These are phyloP conservation scores for Lordiphosa collinella DNA, from an alignment of 1,140 invertebrate species.

Conservation along the genomic window DNA sequence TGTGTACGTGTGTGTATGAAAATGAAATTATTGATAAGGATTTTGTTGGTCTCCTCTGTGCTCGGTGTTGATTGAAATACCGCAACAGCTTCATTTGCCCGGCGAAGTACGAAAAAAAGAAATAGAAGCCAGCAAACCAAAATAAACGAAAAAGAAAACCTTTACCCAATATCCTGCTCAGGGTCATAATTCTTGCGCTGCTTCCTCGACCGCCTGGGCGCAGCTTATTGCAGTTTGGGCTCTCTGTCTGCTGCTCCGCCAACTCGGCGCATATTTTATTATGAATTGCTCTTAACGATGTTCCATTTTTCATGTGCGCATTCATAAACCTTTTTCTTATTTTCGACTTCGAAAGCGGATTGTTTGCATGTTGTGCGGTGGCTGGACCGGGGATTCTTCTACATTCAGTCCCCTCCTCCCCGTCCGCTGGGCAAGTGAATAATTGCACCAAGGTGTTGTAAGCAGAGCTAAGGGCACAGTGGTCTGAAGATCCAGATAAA, in stretches of 20 bases:
- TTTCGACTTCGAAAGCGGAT: conserved; percentile 50
- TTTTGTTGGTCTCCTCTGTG: conserved; percentile 10
- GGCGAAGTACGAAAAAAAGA: conserved; percentile 9
- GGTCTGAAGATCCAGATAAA: neutral
- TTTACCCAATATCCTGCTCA: conserved; percentile 77
- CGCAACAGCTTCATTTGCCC: conserved; percentile 63
- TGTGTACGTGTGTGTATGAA: conserved; percentile 51
- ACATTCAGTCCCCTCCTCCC: conserved; percentile 3
- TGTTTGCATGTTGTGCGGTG: conserved; percentile 37
- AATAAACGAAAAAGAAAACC: conserved; percentile 36
- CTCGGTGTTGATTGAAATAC: conserved; percentile 61
- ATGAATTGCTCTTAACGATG: conserved; percentile 79
- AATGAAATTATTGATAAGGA: conserved; percentile 70
- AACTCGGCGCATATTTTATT: conserved; percentile 67
- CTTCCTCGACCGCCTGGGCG: conserved; percentile 49
- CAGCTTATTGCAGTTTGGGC: conserved; percentile 40
- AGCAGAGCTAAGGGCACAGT: conserved; percentile 30
- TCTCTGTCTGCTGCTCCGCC: conserved; percentile 5
- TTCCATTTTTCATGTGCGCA: conserved; percentile 78
- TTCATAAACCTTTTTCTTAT: conserved; percentile 74
- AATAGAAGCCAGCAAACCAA: conserved; percentile 43
- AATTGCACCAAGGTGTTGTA: conserved; percentile 64
- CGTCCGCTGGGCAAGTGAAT: conserved; percentile 42
- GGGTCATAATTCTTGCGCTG: conserved; percentile 67
- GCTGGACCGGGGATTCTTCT: conserved; percentile 16